Evolutionary conservation across 2,113 vertebrate genomes (phyloP), one percentile per base, ranked within the genome.

Genomic region (Balaeniceps rex): DNA sequence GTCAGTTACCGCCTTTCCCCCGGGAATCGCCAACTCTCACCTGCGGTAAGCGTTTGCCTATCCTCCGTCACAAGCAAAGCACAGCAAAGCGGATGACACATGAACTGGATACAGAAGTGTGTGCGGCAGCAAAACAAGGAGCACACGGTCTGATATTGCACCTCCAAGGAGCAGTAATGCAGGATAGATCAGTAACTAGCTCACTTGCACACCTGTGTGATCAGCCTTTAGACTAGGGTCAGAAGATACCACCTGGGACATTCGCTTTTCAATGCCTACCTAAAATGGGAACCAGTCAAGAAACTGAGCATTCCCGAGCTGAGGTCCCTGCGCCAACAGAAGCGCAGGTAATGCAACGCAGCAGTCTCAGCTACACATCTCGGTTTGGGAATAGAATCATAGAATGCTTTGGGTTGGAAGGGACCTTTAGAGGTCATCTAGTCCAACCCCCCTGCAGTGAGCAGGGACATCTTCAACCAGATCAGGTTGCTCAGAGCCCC

Each of bases 151-250:
- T 14, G 51, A 21, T 17, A 25, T 4, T 7, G 46, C 57, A 24
- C 7, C 29, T 75, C 76, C 0, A 1, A 68, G 70, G 21, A 63
- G 49, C 52, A 69, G 47, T 11, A 25, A n/a, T 0, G 7, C 1
- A 3, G 34, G 36, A 44, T 3, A 28, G 49, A 25, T 24, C 0
- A 1, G 34, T 25, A 57, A 61, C 2, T 7, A 54, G 28, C 19
- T 21, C 47, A 33, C 46, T 8, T 12, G 22, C 28, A 40, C 0
- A 0, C 12, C 58, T 2, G 5, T 22, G 31, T 24, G 57, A 51
- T 47, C 65, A 47, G 47, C 47, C 34, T 34, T 85, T 17, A 5
- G 3, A 6, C 0, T 2, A 61, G 29, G 29, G n/a, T 54, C 64
- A 46, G 75, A 55, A 82, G 17, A 4, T 3, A 60, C 2, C 36